Evolutionary conservation across 2,888 invertebrate species (phyloP).

Genomic region (Acleris literana): DNA sequence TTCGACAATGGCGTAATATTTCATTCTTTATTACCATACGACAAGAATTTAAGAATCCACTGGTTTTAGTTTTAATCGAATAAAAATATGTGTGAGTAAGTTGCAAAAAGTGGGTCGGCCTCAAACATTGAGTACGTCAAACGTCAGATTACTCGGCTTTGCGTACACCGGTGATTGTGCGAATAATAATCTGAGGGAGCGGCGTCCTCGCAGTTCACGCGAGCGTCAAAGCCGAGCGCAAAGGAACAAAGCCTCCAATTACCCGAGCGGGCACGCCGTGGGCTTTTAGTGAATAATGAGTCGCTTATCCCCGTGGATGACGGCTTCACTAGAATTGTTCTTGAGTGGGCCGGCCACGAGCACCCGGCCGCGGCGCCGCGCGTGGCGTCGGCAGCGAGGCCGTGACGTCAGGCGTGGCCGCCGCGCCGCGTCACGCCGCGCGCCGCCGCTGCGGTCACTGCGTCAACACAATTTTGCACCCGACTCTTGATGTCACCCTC

Average conservation of each 20-base stretch:
- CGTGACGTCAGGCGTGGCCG: constrained; percentile 39
- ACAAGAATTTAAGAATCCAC: constrained; percentile 39
- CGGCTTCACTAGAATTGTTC: constrained; percentile 75
- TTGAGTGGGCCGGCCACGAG: constrained; percentile 66
- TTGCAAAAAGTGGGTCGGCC: constrained; percentile 58
- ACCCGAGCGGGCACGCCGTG: constrained; percentile 78
- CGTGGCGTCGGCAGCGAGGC: constrained; percentile 38
- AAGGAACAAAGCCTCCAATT: constrained; percentile 82
- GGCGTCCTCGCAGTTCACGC: constrained; percentile 58
- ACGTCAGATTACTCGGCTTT: constrained; percentile 72
- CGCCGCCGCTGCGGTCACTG: constrained; percentile 56
- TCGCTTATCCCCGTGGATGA: constrained; percentile 77
- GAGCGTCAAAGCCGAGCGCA: constrained; percentile 74
- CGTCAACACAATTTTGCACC: constrained; percentile 71
- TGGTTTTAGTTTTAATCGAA: constrained; percentile 49
- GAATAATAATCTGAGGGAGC: constrained; percentile 70
- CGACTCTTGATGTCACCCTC: constrained; percentile 61
- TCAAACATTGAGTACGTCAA: constrained; percentile 68
- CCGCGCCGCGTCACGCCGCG: constrained; percentile 43
- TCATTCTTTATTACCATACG: constrained; percentile 47
- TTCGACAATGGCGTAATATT: constrained; percentile 51
- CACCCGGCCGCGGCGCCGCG: constrained; percentile 52
- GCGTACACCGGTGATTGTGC: constrained; percentile 73
- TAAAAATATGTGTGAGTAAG: constrained; percentile 51
- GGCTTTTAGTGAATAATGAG: constrained; percentile 83